These are phyloP conservation scores for Protomyctophum bolini DNA, from an alignment of 2,113 vertebrate genomes.

Conservation along the genomic window DNA sequence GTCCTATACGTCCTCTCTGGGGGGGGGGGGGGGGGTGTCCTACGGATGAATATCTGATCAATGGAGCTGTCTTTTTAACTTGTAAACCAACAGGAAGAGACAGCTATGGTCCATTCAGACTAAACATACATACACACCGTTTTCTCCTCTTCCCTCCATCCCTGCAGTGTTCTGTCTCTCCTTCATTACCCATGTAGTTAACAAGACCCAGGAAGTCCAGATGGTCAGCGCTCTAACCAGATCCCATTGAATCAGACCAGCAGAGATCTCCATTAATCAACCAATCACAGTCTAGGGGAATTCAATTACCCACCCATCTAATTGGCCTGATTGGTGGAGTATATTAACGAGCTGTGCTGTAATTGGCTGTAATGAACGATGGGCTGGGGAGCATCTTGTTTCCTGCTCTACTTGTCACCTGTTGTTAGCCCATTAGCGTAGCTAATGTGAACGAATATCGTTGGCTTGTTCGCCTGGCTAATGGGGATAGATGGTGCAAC, in stretches of 20 bases:
- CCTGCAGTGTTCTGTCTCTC: conserved; percentile 10
- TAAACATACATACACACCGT: neutral
- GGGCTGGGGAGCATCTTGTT: conserved; percentile 53
- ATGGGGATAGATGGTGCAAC: conserved; percentile 34
- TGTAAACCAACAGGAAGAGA: conserved; percentile 11
- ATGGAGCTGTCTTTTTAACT: too few relatives aligned
- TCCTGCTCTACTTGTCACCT: conserved; percentile 66
- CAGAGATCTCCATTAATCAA: conserved; percentile 48
- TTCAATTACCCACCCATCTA: conserved; percentile 53
- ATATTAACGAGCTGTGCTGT: conserved; percentile 71
- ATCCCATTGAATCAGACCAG: conserved; percentile 53
- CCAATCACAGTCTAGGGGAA: conserved; percentile 55
- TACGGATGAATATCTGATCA: too few relatives aligned
- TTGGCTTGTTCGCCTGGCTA: conserved; percentile 27
- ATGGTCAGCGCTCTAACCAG: conserved; percentile 50
- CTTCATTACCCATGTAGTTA: conserved; percentile 43
- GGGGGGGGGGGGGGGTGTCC: too few relatives aligned
- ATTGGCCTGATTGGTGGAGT: conserved; percentile 70
- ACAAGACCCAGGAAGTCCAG: conserved; percentile 47
- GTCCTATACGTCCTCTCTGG: too few relatives aligned
- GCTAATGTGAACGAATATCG: conserved; percentile 47
- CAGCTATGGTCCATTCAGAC: neutral
- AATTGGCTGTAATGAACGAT: conserved; percentile 65
- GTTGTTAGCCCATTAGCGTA: conserved; percentile 48
- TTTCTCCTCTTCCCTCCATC: neutral